phyloP scores from a whole-genome alignment of 2,888 invertebrate species.

The Idaea dimidiata region DNA sequence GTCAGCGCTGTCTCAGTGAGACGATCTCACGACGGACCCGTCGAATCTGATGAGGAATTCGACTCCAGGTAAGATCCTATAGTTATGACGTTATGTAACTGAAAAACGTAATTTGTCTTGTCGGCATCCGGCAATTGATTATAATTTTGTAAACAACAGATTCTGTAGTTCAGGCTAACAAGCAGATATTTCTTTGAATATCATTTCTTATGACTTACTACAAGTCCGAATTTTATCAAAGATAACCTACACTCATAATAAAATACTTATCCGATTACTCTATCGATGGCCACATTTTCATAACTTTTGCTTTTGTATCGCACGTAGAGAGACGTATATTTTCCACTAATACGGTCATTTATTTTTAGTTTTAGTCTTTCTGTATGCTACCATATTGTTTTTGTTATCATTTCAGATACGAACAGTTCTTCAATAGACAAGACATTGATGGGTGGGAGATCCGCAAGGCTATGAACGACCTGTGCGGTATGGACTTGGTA shows the following conservation, averaged over 20 bases:
- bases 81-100: conserved; percentile 77
- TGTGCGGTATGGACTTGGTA: conserved; percentile 93
- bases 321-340: too few species aligned
- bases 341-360: too few species aligned
- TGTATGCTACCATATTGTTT: background rate
- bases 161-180: background rate
- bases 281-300: too few species aligned
- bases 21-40: conserved; percentile 68
- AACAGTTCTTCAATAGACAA: conserved; percentile 89
- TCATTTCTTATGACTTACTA: background rate
- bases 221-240: background rate
- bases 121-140: conserved; percentile 17
- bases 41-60: conserved; percentile 92
- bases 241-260: too few species aligned
- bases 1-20: conserved; percentile 57
- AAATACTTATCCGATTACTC: too few species aligned
- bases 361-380: background rate
- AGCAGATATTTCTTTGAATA: background rate
- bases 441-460: conserved; percentile 98
- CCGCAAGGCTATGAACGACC: conserved; percentile 94
- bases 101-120: conserved; percentile 41
- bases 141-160: background rate
- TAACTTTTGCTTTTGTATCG: too few species aligned
- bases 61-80: conserved; percentile 82
- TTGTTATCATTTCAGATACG: conserved; percentile 79